A percentile compares a stretch with the other conserved stretches of the same genome.
Evolutionary conservation across 2,888 invertebrate species (phyloP).

Genomic region (Tetanocera ferruginea): DNA sequence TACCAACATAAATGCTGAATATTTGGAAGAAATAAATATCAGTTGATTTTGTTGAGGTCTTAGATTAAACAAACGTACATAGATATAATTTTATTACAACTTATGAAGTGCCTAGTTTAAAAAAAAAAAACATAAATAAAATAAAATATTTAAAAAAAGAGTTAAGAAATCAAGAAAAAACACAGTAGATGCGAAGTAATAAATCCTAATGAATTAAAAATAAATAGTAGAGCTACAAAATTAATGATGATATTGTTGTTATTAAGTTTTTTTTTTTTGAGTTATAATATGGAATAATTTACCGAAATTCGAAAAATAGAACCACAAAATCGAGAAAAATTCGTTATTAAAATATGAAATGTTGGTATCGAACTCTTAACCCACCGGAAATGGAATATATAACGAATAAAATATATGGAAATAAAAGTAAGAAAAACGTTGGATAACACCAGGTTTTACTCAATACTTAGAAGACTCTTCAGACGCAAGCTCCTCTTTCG

Average conservation of each 20-base stretch:
- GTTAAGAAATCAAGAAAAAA: background rate
- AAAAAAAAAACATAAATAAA: background rate
- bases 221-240: background rate
- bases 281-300: background rate
- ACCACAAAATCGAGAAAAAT: too few species aligned
- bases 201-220: background rate
- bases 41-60: slow-evolving; percentile 50
- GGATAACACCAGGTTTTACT: too few species aligned
- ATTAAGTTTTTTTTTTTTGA: background rate
- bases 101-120: slow-evolving; percentile 25
- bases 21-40: slow-evolving; percentile 49
- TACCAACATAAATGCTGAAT: background rate
- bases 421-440: too few species aligned
- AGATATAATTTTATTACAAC: slow-evolving; percentile 8
- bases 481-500: too few species aligned
- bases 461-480: too few species aligned
- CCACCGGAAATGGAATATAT: too few species aligned
- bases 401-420: too few species aligned
- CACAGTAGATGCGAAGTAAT: background rate
- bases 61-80: background rate
- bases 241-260: background rate
- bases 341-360: too few species aligned
- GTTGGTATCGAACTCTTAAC: too few species aligned
- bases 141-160: background rate
- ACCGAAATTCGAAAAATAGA: background rate